Evolutionary conservation across 1,140 invertebrate genomes (phyloP).

Genomic region (Chironomus tepperi): DNA sequence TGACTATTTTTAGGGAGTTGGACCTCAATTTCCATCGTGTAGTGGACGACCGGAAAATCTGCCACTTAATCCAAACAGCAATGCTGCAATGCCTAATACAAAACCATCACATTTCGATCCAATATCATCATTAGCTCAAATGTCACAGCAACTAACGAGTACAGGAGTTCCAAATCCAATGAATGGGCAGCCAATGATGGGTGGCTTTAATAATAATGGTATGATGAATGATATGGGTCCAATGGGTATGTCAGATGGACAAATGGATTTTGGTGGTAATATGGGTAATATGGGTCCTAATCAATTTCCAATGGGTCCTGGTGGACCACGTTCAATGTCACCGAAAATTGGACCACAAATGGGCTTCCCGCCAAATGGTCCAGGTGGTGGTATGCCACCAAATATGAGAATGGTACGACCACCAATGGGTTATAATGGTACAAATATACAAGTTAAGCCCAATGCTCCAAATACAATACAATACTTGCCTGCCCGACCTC

Average conservation of each 20-base stretch:
- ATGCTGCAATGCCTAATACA: slow-evolving; percentile 45
- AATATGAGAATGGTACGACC: slow-evolving; percentile 43
- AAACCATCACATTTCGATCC: slow-evolving; percentile 72
- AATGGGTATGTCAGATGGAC: slow-evolving; percentile 25
- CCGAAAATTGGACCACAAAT: slow-evolving; percentile 41
- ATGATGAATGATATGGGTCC: slow-evolving; percentile 32
- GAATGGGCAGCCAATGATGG: slow-evolving; percentile 33
- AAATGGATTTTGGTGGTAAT: slow-evolving; percentile 29
- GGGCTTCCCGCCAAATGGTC: slow-evolving; percentile 40
- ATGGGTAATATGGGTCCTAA: slow-evolving; percentile 32
- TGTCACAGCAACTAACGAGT: slow-evolving; percentile 84
- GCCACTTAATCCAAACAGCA: slow-evolving; percentile 70
- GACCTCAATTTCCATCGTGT: slow-evolving; percentile 30
- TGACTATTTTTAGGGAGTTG: background rate
- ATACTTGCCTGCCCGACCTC: slow-evolving; percentile 86
- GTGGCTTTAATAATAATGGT: slow-evolving; percentile 30
- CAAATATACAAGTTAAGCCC: slow-evolving; percentile 88
- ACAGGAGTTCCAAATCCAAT: slow-evolving; percentile 49
- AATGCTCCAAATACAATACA: slow-evolving; percentile 96
- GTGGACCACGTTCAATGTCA: slow-evolving; percentile 40
- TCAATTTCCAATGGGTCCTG: slow-evolving; percentile 39
- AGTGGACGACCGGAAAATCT: slow-evolving; percentile 62
- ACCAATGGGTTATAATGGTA: slow-evolving; percentile 57
- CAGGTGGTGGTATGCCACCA: slow-evolving; percentile 37
- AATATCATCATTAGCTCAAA: slow-evolving; percentile 85